A percentile compares a stretch with the other conserved stretches of the same genome.
These are phyloP conservation scores for Chitala chitala DNA, from an alignment of 2,113 vertebrate species.

Conservation along the genomic window DNA sequence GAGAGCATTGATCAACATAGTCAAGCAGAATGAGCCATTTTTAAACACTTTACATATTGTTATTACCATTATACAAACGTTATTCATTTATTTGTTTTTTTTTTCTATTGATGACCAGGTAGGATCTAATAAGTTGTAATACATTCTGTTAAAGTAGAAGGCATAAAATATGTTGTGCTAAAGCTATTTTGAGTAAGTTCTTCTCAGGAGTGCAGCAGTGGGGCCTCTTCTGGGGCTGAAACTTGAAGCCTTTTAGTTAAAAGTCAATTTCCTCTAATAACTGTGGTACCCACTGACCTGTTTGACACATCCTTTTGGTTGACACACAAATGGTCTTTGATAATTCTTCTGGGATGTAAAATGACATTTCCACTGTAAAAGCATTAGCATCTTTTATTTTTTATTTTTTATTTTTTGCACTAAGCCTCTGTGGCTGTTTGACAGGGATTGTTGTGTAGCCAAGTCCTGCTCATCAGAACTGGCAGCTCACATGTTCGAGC, in stretches of 20 bases:
- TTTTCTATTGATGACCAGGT: background rate
- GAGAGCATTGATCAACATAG: too few relatives aligned
- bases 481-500: constrained; percentile 76
- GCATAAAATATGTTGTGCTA: background rate
- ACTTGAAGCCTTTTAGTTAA: background rate
- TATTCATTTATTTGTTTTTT: background rate
- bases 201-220: background rate
- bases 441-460: constrained; percentile 27
- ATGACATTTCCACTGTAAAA: background rate
- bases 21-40: too few relatives aligned
- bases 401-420: background rate
- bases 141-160: background rate
- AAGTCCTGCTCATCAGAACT: constrained; percentile 54
- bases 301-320: background rate
- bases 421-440: background rate
- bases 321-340: background rate
- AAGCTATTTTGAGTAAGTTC: background rate
- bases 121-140: background rate
- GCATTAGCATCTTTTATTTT: background rate
- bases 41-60: too few relatives aligned
- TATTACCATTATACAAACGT: too few relatives aligned
- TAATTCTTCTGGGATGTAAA: background rate
- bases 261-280: background rate
- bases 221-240: background rate
- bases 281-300: background rate